Conservation (phyloP, 2,888 invertebrate species). For the Cantharis lateralis region DNA sequence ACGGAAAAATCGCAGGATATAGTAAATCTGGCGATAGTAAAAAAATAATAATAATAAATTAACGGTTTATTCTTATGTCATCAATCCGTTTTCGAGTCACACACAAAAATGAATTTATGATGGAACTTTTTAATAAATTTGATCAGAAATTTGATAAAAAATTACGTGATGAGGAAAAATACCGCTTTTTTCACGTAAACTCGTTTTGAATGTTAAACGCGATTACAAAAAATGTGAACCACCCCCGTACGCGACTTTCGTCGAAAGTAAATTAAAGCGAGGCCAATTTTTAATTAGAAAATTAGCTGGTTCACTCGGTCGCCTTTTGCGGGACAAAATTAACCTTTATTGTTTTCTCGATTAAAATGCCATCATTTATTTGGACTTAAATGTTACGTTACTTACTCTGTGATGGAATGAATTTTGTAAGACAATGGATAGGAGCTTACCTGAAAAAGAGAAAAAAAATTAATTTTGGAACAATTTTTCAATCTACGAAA, state of each 20-base stretch:
- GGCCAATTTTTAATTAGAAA: neutral
- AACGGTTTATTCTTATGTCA: neutral
- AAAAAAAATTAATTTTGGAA: neutral
- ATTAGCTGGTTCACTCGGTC: neutral
- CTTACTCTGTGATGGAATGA: neutral
- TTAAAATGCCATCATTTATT: neutral
- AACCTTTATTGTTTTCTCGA: neutral
- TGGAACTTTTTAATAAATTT: neutral
- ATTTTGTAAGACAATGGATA: neutral
- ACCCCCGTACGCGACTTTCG: neutral
- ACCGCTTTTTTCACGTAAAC: neutral
- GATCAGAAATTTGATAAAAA: neutral
- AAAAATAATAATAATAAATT: neutral
- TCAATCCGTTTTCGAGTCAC: constrained; percentile 27
- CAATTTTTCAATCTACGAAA: neutral
- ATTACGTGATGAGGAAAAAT: neutral
- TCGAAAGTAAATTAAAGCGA: neutral
- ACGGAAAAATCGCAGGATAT: neutral
- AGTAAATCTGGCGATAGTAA: neutral
- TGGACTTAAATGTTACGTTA: neutral
- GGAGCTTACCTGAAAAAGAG: neutral
- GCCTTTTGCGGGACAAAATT: neutral
- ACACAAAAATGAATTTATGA: constrained; percentile 23
- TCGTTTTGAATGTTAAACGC: neutral
- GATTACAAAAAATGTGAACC: neutral